Evolutionary conservation across 1,140 invertebrate species (phyloP), one percentile per base, ranked within the genome.

Genomic region (Gryllus bimaculatus): DNA sequence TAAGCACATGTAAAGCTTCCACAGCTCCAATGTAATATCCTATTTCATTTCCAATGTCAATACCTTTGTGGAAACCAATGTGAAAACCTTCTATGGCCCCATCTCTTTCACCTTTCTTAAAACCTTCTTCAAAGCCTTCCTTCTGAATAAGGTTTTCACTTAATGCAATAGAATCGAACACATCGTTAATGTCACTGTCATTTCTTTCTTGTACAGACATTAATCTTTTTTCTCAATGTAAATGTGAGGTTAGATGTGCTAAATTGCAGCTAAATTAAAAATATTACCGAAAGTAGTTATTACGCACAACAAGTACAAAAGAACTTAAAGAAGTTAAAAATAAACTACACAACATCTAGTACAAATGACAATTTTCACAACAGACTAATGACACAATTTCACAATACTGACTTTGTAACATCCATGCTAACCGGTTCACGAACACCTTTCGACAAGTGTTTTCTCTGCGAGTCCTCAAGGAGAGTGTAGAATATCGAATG

Each of bases 31-130:
- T 84, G 81, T 91, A 91, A 80, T 87, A 89, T 48, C 91, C 91
- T 20, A 92, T 81, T 85, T 92, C 90, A 76, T 88, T 86, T 8
- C 91, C 91, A 15, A 92, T 82, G 84, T 91, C 89, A 21, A 88
- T 86, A 8, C 91, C 91, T 83, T 89, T 87, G 78, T 91, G 89
- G 82, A 90, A 91, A 18, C 91, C 91, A 78, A 92, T 85, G 82
- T 90, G 88, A 81, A 89, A 91, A 0, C 88, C 91, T 83, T 92
- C 91, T 26, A 87, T 83, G 83, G 89, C 91, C 7, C 89, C 91
- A 82, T 88, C 85, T 48, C 82, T 83, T 78, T 80, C 81, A 12
- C 90, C 90, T 81, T 86, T 86, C 74, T 84, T 82, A 74, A 87
- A 88, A 10, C 91, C 91, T 83, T 92, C 88, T n/a, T 89, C 81